Evolutionary conservation across 2,113 vertebrate genomes (phyloP), one percentile per base, ranked within the genome.

Genomic region (Ondatra zibethicus): DNA sequence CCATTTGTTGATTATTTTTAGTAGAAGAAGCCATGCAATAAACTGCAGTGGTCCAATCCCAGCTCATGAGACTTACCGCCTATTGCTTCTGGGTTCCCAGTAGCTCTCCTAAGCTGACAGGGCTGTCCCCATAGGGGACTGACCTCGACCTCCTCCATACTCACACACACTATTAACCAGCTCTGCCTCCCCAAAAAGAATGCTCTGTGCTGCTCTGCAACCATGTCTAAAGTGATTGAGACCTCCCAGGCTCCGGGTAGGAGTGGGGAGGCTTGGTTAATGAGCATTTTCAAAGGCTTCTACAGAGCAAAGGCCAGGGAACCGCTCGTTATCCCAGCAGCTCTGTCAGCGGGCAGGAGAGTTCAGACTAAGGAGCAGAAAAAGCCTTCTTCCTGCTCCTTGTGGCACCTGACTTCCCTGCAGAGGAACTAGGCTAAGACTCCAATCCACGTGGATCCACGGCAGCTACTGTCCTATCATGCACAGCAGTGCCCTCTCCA

Each of bases 401-500:
- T 7, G 3, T 36, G 75, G 55, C 65, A n/a, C 31, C 81, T 39
- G 50, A 65, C 80, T 90, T 65, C 39, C 52, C 58, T 78, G 5
- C 14, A 27, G 55, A 65, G 72, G 58, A 7, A 0, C 52, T 73
- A 63, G 61, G 31, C 61, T 42, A 86, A 7, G 36, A 16, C 58
- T 29, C 36, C 29, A 13, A 63, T 47, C 47, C 88, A 55, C 50
- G 47, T 0, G 25, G 19, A 73, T 55, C 68, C 29, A 94, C n/a
- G 19, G 36, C 29, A 52, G 14, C 73, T 12, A 88, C 55, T 58
- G 72, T 47, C 39, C 29, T 11, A 55, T 80, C 42, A 4, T 1
- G 29, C 11, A 39, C 5, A 25, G n/a, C 19, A 39, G 0, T 0
- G 25, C 29, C 70, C 21, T 33, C n/a, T 58, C 10, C 14, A 27